Evolutionary conservation across 2,797 vertebrate genomes (phyloP).

Genomic region (Ctenosaura bakeri): DNA sequence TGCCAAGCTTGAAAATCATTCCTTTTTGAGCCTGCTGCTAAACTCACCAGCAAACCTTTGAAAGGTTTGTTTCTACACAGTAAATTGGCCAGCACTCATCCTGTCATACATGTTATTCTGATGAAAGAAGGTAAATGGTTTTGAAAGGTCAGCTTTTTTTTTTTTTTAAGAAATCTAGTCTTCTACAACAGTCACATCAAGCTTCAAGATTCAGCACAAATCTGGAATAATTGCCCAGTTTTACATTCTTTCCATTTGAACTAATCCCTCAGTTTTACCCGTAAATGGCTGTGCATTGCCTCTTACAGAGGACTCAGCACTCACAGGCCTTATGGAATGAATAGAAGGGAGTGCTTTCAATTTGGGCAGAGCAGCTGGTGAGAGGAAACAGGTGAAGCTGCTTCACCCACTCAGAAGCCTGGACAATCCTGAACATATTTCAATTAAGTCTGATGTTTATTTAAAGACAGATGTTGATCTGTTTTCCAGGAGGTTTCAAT

Average conservation of each 20-base stretch:
- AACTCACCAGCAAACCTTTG: not conserved
- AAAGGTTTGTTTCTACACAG: not conserved
- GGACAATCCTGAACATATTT: too few relatives aligned
- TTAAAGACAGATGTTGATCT: too few relatives aligned
- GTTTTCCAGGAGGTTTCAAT: too few relatives aligned
- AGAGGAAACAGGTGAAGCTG: too few relatives aligned
- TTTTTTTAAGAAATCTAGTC: not conserved
- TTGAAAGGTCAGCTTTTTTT: not conserved
- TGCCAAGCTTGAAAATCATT: conserved; percentile 44
- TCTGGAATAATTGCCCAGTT: not conserved
- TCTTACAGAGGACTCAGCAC: too few relatives aligned
- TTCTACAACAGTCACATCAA: conserved; percentile 17
- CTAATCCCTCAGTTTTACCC: not conserved
- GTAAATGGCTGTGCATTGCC: not conserved
- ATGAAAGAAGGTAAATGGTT: not conserved
- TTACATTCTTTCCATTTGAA: not conserved
- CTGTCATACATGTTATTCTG: not conserved
- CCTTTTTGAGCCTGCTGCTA: not conserved
- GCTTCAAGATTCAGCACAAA: conserved; percentile 26
- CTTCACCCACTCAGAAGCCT: too few relatives aligned
- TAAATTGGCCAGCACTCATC: not conserved
- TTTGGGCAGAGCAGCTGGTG: too few relatives aligned
- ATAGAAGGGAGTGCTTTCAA: too few relatives aligned
- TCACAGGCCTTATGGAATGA: too few relatives aligned
- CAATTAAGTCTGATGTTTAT: too few relatives aligned